A percentile compares a stretch with the other conserved stretches of the same genome.
These are phyloP conservation scores for Bradysia coprophila DNA, from an alignment of 1,140 invertebrate genomes.

Conservation along the genomic window DNA sequence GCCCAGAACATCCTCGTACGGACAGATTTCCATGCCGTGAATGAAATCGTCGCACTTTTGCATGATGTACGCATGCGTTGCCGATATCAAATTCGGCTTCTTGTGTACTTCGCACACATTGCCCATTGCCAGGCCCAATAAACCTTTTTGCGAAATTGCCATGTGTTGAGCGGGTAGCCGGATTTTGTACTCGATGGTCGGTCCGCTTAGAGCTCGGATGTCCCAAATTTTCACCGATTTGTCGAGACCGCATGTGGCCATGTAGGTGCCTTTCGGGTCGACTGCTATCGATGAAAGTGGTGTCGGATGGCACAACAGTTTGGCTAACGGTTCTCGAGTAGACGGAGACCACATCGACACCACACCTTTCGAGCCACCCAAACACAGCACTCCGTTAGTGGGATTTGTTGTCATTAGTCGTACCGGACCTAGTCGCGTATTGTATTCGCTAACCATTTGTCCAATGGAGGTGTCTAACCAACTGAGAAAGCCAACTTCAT, in stretches of 20 bases:
- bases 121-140: slow-evolving; percentile 59
- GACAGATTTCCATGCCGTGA: slow-evolving; percentile 73
- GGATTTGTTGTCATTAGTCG: slow-evolving; percentile 87
- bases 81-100: slow-evolving; percentile 27
- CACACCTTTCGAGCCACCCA: slow-evolving; percentile 80
- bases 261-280: slow-evolving; percentile 70
- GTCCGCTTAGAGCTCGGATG: slow-evolving; percentile 60
- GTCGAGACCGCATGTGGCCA: slow-evolving; percentile 78
- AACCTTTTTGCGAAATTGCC: slow-evolving; percentile 73
- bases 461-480: slow-evolving; percentile 95
- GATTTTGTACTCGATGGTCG: slow-evolving; percentile 49
- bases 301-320: slow-evolving; percentile 77
- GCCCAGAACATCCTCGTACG: slow-evolving; percentile 96
- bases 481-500: slow-evolving; percentile 58
- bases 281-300: slow-evolving; percentile 65
- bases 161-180: slow-evolving; percentile 49
- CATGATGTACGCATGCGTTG: slow-evolving; percentile 55
- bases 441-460: slow-evolving; percentile 61
- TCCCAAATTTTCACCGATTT: slow-evolving; percentile 87
- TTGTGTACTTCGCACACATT: slow-evolving; percentile 65
- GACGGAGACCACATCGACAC: slow-evolving; percentile 95
- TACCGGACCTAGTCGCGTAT: slow-evolving; percentile 55
- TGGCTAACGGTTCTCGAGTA: slow-evolving; percentile 63
- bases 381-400: slow-evolving; percentile 77
- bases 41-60: slow-evolving; percentile 50